A percentile compares a stretch with the other conserved stretches of the same genome.
phyloP scores from a whole-genome alignment of 2,888 invertebrate species.

The Lissocephala sabroskyi region DNA sequence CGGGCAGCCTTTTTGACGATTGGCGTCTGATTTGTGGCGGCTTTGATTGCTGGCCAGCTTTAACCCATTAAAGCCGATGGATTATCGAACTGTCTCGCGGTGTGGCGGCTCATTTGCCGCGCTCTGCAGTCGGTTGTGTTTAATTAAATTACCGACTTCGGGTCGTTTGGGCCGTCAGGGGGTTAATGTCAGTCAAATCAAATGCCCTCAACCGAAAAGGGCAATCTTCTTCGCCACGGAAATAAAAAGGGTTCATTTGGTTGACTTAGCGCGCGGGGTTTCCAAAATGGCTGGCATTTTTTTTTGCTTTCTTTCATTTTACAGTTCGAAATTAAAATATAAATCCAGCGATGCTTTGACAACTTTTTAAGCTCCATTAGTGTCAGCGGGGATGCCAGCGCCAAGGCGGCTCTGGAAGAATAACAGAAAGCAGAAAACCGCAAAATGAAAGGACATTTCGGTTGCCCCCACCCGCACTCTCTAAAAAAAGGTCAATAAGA shows the following conservation, averaged over 20 bases:
- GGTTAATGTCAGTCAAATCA: neutral
- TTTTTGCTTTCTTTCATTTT: constrained; percentile 57
- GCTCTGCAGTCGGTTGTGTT: neutral
- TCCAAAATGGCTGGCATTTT: too few species aligned
- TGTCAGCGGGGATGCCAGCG: too few species aligned
- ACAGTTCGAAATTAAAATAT: constrained; percentile 55
- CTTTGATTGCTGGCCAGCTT: constrained; percentile 5
- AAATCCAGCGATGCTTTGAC: constrained; percentile 53
- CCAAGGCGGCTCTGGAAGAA: too few species aligned
- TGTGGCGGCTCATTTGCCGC: constrained; percentile 10
- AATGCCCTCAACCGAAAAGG: too few species aligned
- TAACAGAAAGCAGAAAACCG: constrained; percentile 28
- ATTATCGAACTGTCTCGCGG: too few species aligned
- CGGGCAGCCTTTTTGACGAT: too few species aligned
- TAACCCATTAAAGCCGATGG: too few species aligned
- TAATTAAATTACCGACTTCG: too few species aligned
- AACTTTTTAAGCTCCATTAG: constrained; percentile 62
- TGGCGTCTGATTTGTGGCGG: constrained; percentile 51
- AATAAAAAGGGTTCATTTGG: constrained; percentile 1
- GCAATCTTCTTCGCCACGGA: too few species aligned
- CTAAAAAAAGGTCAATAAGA: constrained; percentile 56
- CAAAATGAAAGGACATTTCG: neutral
- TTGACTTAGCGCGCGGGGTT: constrained; percentile 39
- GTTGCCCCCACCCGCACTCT: too few species aligned
- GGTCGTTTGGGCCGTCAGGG: neutral